Evolutionary conservation across 92 coral and sea anemone genomes (phyloP).

Genomic region (Diadumene lineata): DNA sequence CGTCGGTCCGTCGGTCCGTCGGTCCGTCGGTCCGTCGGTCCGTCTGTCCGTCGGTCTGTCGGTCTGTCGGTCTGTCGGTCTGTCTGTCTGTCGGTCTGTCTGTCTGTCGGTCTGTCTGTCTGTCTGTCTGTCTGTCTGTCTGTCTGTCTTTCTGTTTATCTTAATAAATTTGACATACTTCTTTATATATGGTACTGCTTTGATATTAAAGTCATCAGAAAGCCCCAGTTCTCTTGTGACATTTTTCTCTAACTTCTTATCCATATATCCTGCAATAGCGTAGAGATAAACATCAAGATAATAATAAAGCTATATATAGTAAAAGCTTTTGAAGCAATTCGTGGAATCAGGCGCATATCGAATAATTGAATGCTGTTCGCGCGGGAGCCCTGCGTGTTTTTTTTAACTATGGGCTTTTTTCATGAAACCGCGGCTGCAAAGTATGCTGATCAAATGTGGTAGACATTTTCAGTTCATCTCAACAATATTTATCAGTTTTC

Average conservation of each 20-base stretch:
- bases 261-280: constrained; percentile 10
- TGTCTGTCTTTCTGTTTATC: not conserved
- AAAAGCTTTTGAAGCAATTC: too few relatives aligned
- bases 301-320: too few relatives aligned
- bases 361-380: too few relatives aligned
- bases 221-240: constrained; percentile 26
- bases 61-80: not conserved
- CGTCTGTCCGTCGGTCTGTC: not conserved
- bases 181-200: not conserved
- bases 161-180: constrained; percentile 10
- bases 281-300: not conserved
- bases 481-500: too few relatives aligned
- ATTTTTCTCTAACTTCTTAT: not conserved
- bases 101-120: not conserved
- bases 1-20: not conserved
- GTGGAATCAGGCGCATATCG: too few relatives aligned
- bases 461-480: too few relatives aligned
- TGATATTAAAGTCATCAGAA: constrained; percentile 1
- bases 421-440: too few relatives aligned
- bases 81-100: not conserved
- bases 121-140: not conserved
- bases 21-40: not conserved
- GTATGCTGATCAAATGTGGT: too few relatives aligned
- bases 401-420: too few relatives aligned
- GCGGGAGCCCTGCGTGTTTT: too few relatives aligned